Evolutionary conservation across 2,797 vertebrate species (phyloP).

Genomic region (Hydrolagus colliei): DNA sequence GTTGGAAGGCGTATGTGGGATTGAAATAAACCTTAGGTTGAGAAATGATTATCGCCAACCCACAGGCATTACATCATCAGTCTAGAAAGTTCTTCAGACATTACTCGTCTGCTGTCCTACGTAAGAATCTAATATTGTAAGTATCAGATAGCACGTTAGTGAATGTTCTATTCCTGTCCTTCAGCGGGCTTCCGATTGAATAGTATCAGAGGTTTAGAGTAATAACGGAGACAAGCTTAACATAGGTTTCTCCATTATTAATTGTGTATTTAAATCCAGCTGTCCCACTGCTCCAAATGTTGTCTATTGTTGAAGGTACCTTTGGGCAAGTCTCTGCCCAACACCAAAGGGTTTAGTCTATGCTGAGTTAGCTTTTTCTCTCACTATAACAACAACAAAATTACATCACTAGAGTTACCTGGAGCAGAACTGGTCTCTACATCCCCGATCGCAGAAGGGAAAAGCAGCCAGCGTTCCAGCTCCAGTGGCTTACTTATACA

Average conservation of each 20-base stretch:
- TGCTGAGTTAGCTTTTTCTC: not conserved
- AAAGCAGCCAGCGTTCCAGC: not conserved
- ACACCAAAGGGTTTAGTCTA: not conserved
- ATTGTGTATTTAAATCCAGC: not conserved
- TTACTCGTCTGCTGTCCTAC: not conserved
- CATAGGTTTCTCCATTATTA: not conserved
- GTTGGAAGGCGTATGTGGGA: no score
- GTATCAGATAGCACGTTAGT: not conserved
- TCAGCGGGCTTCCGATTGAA: not conserved
- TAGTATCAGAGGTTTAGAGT: not conserved
- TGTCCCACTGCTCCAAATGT: not conserved
- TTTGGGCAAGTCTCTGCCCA: not conserved
- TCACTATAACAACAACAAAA: no score
- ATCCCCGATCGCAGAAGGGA: no score
- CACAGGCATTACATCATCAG: not conserved
- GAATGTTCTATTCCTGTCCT: not conserved
- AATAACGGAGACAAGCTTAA: not conserved
- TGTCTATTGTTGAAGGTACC: no score
- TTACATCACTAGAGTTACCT: not conserved
- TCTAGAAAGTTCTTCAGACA: not conserved
- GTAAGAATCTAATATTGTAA: not conserved
- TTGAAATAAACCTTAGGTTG: conserved; percentile 7
- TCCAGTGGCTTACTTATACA: no score
- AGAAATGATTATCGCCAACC: not conserved
- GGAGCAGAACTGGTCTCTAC: not conserved